Evolutionary conservation across 37 sponge, comb jelly and placozoan species (phyloP).

Genomic region (Spongia lamella): DNA sequence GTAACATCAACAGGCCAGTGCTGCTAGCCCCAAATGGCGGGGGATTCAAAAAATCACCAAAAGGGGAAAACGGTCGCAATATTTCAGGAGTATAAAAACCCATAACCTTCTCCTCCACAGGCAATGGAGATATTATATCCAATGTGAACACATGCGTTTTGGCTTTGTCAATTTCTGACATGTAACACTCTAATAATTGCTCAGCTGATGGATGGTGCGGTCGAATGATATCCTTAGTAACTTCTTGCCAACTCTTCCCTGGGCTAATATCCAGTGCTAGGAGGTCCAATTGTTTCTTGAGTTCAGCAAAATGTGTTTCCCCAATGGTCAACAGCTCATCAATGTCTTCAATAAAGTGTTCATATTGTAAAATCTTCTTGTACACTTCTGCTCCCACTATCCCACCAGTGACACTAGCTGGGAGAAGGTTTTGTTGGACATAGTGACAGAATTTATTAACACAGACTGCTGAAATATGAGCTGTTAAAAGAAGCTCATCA

Average conservation of each 20-base stretch:
- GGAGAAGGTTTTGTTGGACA: conserved; percentile 10
- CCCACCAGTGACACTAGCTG: not conserved
- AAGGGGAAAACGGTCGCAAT: conserved; percentile 53
- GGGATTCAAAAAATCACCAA: conserved; percentile 66
- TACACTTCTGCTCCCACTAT: conserved; percentile 42
- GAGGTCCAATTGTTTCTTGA: conserved; percentile 33
- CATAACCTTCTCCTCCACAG: conserved; percentile 35
- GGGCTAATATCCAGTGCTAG: conserved; percentile 42
- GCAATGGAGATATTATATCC: conserved; percentile 36
- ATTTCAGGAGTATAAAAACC: conserved; percentile 56
- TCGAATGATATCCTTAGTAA: conserved; percentile 34
- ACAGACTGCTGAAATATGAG: conserved; percentile 18
- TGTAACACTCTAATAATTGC: conserved; percentile 30
- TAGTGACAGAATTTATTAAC: conserved; percentile 15
- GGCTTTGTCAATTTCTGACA: conserved; percentile 50
- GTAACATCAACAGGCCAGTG: conserved; percentile 59
- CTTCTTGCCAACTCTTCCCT: conserved; percentile 47
- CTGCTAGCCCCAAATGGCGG: conserved; percentile 37
- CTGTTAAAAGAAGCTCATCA: conserved; percentile 16
- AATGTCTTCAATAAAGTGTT: conserved; percentile 44
- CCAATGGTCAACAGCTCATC: conserved; percentile 43
- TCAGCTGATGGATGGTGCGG: conserved; percentile 31
- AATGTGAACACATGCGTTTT: conserved; percentile 29
- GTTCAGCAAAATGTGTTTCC: conserved; percentile 40
- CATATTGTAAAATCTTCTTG: conserved; percentile 23